Conservation (phyloP, 2,888 invertebrate genomes). For the Pollenia angustigena region DNA sequence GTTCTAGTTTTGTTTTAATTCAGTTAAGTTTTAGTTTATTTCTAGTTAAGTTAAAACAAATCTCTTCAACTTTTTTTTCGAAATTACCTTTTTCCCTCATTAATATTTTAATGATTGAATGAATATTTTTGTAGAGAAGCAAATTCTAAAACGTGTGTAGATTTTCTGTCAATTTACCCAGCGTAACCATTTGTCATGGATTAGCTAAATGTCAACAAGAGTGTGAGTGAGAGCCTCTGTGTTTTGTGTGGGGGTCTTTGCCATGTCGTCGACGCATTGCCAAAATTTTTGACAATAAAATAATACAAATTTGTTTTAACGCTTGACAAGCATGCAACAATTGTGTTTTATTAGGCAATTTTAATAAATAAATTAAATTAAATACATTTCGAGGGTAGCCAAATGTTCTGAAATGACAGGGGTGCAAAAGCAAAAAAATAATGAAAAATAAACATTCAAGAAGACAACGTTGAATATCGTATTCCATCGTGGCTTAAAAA, state of each 20-base stretch:
- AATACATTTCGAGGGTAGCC: not conserved
- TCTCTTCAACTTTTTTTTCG: not conserved
- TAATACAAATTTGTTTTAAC: slow-evolving; percentile 71
- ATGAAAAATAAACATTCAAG: not conserved
- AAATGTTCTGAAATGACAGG: not conserved
- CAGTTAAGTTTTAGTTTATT: too few relatives aligned
- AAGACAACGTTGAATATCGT: slow-evolving; percentile 9
- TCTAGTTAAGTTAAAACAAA: too few relatives aligned
- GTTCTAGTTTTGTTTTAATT: too few relatives aligned
- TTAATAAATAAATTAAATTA: slow-evolving; percentile 56
- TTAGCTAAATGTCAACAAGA: slow-evolving; percentile 69
- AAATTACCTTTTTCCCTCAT: slow-evolving; percentile 9
- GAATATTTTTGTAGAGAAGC: not conserved
- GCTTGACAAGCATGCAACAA: slow-evolving; percentile 73
- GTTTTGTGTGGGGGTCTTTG: not conserved
- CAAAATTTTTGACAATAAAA: slow-evolving; percentile 67
- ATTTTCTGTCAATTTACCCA: slow-evolving; percentile 59
- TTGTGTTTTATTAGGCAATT: slow-evolving; percentile 72
- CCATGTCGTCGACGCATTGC: slow-evolving; percentile 46
- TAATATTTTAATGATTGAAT: slow-evolving; percentile 20
- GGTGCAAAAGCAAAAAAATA: not conserved
- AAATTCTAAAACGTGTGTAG: slow-evolving; percentile 26
- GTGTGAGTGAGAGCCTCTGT: not conserved
- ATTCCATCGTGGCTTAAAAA: slow-evolving; percentile 15
- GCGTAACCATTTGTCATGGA: slow-evolving; percentile 70